phyloP scores from a whole-genome alignment of 2,113 vertebrate genomes.

The Sylvia atricapilla region DNA sequence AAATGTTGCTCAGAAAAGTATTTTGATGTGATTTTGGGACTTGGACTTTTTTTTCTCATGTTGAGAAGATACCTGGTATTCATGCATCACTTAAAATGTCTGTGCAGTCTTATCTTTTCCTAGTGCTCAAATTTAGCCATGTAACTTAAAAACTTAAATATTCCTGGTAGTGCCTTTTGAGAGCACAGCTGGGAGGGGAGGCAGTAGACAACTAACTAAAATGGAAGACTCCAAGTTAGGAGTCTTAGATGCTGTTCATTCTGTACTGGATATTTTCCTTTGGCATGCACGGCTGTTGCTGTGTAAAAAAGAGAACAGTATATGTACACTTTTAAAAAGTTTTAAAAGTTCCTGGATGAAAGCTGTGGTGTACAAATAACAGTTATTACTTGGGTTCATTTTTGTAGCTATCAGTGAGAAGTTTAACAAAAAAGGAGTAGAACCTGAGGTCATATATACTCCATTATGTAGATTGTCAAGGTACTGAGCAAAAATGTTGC shows the following conservation, averaged over 20 bases:
- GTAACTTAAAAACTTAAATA: not conserved
- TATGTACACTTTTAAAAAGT: not conserved
- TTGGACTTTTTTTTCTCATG: not conserved
- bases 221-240: not conserved
- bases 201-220: not conserved
- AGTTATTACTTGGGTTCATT: not conserved
- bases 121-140: not conserved
- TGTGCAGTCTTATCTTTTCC: not conserved
- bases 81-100: not conserved
- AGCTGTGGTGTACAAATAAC: not conserved
- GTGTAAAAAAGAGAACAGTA: not conserved
- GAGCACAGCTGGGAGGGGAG: not conserved
- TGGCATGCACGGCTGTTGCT: not conserved
- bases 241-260: not conserved
- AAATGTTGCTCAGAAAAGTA: not conserved
- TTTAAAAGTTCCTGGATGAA: not conserved
- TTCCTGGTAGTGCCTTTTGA: not conserved
- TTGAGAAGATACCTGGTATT: not conserved
- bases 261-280: not conserved
- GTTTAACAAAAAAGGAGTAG: not conserved
- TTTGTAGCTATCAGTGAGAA: not conserved
- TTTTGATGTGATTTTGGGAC: not conserved
- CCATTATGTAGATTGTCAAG: not conserved
- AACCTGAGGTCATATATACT: not conserved
- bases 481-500: not conserved